Base-by-base conservation (phyloP, 2,888 invertebrate species). In the Nematopogon swammerdamellus region DNA sequence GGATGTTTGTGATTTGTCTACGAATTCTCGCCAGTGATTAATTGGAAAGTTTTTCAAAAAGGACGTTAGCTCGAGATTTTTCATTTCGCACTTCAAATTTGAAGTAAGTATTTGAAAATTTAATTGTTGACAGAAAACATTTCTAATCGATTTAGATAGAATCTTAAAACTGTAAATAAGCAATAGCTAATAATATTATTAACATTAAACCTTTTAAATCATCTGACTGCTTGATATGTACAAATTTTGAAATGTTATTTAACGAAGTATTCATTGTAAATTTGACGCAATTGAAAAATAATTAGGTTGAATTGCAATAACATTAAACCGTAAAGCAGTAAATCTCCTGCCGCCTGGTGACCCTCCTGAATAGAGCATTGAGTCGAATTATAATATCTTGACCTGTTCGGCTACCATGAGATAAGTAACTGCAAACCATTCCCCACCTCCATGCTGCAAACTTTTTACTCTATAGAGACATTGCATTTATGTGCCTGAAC, bases 271-370 rank as follows among this genome's bases (percentile, higher is more conserved):
- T 49, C 57, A 60, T 63, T 57, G 58, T 63, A 63, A 63, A 66
- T 67, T 67, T 63, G 58, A 50, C 51, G 51, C 61, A 62, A 65
- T 67, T 67, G 62, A 65, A 60, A 60, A 36, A 16, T 56, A 59
- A 58, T 58, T 58, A 63, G 65, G 63, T 59, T 61, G 60, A 59
- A 56, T 59, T 60, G 63, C 67, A 59, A 60, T 64, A 60, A 68
- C 69, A 71, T 74, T 68, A 72, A 70, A 72, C 67, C 71, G 72
- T 74, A 59, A 63, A 69, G 65, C 65, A 64, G 66, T 75, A 74
- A 76, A 79, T 79, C 75, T 75, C 62, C 54, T 57, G 56, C 63
- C 64, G 63, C 67, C 63, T 60, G 57, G 64, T 63, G 68, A 36
- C 3, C 36, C n/a, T 36, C 8, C 25, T 25, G 25, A 25, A 8